Percentiles rank a stretch among this genome's conserved stretches.
These are phyloP conservation scores for Troides aeacus DNA, from an alignment of 2,888 invertebrate species.

Conservation along the genomic window DNA sequence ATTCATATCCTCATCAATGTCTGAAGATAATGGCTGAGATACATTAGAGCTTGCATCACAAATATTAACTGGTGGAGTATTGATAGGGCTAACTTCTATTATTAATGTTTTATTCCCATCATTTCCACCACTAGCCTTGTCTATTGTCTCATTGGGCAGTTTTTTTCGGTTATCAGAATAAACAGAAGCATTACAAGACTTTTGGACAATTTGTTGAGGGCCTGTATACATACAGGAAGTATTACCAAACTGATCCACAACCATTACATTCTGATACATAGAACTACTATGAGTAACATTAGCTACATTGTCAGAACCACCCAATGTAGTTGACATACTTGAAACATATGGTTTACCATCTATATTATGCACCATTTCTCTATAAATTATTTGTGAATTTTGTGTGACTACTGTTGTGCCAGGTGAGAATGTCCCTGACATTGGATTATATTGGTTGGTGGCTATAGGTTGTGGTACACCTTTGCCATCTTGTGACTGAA, in stretches of 20 bases:
- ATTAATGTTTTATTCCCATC: slow-evolving; percentile 65
- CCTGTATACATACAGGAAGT: slow-evolving; percentile 68
- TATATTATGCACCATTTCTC: slow-evolving; percentile 72
- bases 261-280: slow-evolving; percentile 75
- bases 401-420: slow-evolving; percentile 71
- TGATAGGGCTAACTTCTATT: slow-evolving; percentile 68
- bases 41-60: slow-evolving; percentile 35
- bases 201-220: slow-evolving; percentile 59
- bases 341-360: slow-evolving; percentile 70
- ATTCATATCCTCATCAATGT: slow-evolving; percentile 36
- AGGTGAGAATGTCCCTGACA: slow-evolving; percentile 58
- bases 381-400: slow-evolving; percentile 73
- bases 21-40: slow-evolving; percentile 32
- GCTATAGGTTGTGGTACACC: slow-evolving; percentile 46
- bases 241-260: slow-evolving; percentile 71
- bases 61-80: slow-evolving; percentile 38
- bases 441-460: slow-evolving; percentile 59
- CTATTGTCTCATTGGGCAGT: slow-evolving; percentile 44
- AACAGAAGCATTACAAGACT: slow-evolving; percentile 50
- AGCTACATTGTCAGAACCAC: slow-evolving; percentile 59
- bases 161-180: slow-evolving; percentile 47
- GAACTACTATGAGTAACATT: slow-evolving; percentile 65
- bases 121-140: slow-evolving; percentile 44
- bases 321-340: slow-evolving; percentile 59
- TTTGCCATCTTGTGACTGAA: slow-evolving; percentile 57